These are phyloP conservation scores for Leptoteleia sp. DNA, from an alignment of 1,140 invertebrate genomes.

Conservation along the genomic window DNA sequence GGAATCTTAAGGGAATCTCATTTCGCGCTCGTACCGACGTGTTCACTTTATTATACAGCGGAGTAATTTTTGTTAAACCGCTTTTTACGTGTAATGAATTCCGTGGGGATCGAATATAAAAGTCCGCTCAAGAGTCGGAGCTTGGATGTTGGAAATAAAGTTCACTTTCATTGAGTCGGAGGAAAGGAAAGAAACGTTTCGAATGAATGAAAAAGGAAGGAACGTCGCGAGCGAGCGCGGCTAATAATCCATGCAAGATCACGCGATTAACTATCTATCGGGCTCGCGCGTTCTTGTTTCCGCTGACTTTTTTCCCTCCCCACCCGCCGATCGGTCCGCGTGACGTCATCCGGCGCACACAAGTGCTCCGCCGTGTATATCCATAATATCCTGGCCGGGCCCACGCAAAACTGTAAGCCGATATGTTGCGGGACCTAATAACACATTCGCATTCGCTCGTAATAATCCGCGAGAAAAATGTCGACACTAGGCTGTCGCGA, in stretches of 20 bases:
- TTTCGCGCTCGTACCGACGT: too few relatives aligned
- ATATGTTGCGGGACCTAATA: slow-evolving; percentile 39
- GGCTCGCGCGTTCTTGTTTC: slow-evolving; percentile 47
- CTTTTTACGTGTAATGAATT: too few relatives aligned
- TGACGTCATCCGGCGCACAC: slow-evolving; percentile 42
- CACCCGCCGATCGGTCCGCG: too few relatives aligned
- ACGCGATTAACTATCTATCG: slow-evolving; percentile 42
- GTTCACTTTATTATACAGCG: too few relatives aligned
- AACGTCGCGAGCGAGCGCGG: background rate
- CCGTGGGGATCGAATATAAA: background rate
- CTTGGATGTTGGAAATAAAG: background rate
- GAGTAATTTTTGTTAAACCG: too few relatives aligned
- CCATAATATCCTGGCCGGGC: slow-evolving; percentile 32
- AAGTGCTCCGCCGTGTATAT: slow-evolving; percentile 30
- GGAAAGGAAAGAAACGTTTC: background rate
- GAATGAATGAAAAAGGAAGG: slow-evolving; percentile 9
- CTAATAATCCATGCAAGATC: slow-evolving; percentile 41
- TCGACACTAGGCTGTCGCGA: slow-evolving; percentile 27
- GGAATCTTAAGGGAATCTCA: too few relatives aligned
- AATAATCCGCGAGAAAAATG: too few relatives aligned
- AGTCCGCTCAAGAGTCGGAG: background rate
- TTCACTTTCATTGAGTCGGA: slow-evolving; percentile 7
- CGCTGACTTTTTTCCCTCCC: slow-evolving; percentile 24
- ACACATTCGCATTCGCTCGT: too few relatives aligned
- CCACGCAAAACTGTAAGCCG: slow-evolving; percentile 52